Conservation (phyloP, 1,140 invertebrate genomes). For the Schmidtea mediterranea region DNA sequence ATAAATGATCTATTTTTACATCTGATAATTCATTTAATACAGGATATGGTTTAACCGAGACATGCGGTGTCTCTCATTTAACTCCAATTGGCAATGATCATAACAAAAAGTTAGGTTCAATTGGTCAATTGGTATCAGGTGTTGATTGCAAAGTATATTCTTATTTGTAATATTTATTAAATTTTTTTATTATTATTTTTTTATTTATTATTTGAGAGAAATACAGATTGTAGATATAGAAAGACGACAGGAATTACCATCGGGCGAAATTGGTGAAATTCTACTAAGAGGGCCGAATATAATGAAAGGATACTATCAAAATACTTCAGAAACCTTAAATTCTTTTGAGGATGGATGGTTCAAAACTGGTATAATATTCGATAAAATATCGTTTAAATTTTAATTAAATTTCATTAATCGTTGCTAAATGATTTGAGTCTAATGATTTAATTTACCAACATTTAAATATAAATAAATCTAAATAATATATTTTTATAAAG, state of each 20-base stretch:
- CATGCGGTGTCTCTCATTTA: too few relatives aligned
- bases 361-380: conserved; percentile 40
- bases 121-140: conserved; percentile 36
- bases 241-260: conserved; percentile 11
- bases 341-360: conserved; percentile 45
- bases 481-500: too few relatives aligned
- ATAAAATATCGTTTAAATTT: too few relatives aligned
- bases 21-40: too few relatives aligned
- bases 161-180: too few relatives aligned
- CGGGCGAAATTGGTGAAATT: conserved; percentile 19
- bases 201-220: conserved; percentile 18
- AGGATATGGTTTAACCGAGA: too few relatives aligned
- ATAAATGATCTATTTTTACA: too few relatives aligned
- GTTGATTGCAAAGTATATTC: conserved; percentile 39
- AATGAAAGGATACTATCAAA: conserved; percentile 41
- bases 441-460: too few relatives aligned
- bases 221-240: conserved; percentile 17
- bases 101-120: conserved; percentile 33
- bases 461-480: too few relatives aligned
- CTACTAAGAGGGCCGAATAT: conserved; percentile 21
- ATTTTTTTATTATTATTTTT: conserved; percentile 17
- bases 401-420: too few relatives aligned
- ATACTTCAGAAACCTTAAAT: conserved; percentile 41
- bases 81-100: conserved; percentile 10
- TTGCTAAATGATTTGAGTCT: too few relatives aligned